Evolutionary conservation across 1,140 invertebrate species (phyloP).

Genomic region (Drosophila rhopaloa): DNA sequence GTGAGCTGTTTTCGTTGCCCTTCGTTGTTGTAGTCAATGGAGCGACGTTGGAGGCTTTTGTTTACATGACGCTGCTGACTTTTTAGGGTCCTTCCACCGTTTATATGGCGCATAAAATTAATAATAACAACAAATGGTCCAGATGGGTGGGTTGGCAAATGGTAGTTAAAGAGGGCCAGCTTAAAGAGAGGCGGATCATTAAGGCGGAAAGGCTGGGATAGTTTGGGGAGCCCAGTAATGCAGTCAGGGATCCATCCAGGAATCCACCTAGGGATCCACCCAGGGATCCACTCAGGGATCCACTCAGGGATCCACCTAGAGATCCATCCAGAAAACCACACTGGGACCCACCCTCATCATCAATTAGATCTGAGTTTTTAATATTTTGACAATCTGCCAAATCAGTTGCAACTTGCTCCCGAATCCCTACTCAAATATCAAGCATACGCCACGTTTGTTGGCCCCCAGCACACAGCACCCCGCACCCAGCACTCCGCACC

Average conservation of each 20-base stretch:
- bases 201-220: background rate
- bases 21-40: constrained; percentile 31
- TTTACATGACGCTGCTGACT: constrained; percentile 68
- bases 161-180: background rate
- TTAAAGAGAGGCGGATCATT: constrained; percentile 38
- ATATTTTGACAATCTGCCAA: constrained; percentile 44
- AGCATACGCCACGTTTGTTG: constrained; percentile 55
- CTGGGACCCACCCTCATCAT: background rate
- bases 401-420: constrained; percentile 34
- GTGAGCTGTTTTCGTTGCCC: constrained; percentile 1
- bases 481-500: background rate
- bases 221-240: background rate
- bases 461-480: background rate
- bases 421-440: constrained; percentile 49
- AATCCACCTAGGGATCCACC: too few relatives aligned
- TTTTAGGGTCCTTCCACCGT: constrained; percentile 59
- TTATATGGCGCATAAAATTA: constrained; percentile 72
- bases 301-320: too few relatives aligned
- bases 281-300: too few relatives aligned
- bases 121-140: constrained; percentile 54
- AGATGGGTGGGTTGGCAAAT: background rate
- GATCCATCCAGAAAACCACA: too few relatives aligned
- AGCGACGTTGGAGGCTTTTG: constrained; percentile 42
- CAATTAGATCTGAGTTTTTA: constrained; percentile 37
- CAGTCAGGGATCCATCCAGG: too few relatives aligned